phyloP scores from a whole-genome alignment of 2,888 invertebrate species.

The Electrophaes corylata region DNA sequence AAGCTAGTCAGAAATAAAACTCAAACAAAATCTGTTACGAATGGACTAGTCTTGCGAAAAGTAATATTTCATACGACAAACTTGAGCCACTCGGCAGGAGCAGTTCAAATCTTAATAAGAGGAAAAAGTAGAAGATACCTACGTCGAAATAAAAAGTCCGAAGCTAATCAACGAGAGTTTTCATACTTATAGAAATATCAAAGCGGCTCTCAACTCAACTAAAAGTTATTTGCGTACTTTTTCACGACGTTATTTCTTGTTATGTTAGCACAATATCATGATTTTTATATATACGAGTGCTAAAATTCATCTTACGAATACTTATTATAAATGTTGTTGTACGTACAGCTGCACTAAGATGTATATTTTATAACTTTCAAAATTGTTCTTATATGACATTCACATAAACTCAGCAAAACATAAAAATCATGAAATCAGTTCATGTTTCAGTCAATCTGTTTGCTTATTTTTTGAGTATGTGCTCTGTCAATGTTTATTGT shows the following conservation, averaged over 20 bases:
- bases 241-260: slow-evolving; percentile 36
- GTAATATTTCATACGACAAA: slow-evolving; percentile 50
- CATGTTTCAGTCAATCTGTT: no score
- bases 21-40: slow-evolving; percentile 8
- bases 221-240: slow-evolving; percentile 62
- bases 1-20: slow-evolving; percentile 2
- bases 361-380: no score
- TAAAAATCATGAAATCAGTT: no score
- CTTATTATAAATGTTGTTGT: background rate
- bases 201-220: slow-evolving; percentile 63
- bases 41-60: slow-evolving; percentile 14
- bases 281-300: background rate
- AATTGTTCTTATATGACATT: no score
- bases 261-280: slow-evolving; percentile 26
- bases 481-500: no score
- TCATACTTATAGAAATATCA: slow-evolving; percentile 70
- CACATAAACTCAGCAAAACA: no score
- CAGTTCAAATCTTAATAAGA: slow-evolving; percentile 58
- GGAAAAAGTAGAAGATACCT: slow-evolving; percentile 57
- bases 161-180: slow-evolving; percentile 74
- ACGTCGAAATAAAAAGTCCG: slow-evolving; percentile 63
- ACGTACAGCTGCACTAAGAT: no score
- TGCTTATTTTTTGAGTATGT: no score
- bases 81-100: slow-evolving; percentile 50
- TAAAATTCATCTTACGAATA: slow-evolving; percentile 1